Evolutionary conservation across 1,140 invertebrate species (phyloP), one percentile per base, ranked within the genome.

Genomic region (Lasioglossum albipes): DNA sequence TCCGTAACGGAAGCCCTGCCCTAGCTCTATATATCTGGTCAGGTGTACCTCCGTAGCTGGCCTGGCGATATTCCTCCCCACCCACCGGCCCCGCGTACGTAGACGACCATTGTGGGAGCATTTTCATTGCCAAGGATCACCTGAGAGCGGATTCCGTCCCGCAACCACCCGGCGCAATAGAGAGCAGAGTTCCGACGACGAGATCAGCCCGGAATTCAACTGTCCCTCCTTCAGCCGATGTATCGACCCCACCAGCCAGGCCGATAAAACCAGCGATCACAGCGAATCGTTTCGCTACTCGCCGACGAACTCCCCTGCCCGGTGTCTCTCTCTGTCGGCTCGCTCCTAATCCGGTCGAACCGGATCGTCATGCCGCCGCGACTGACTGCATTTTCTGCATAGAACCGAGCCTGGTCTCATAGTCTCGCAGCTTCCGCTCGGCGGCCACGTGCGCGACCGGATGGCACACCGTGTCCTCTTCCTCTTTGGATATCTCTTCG

Each of bases 1-100:
- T 93, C 93, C 89, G 92, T 92, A 92, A 91, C 92, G 90, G 91
- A 92, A 93, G 92, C 90, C 92, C 91, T 93, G 92, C 92, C 93
- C 92, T 93, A 93, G 93, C 93, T 93, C 93, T 93, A 93, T 93
- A 93, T 93, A 93, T 93, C 93, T 93, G 90, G 92, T 92, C 92
- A 91, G 90, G 91, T 92, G 88, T 92, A 92, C 91, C 89, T 81
- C 90, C 88, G 90, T 92, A 88, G 90, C 87, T 89, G 89, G 91
- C 89, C 87, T 89, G 89, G 91, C 89, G 89, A 91, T 92, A 92
- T 91, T 90, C 80, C 83, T 89, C 91, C 92, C 92, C 91, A 90
- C 91, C 42, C 75, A 27, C 61, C 27, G 12, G 62, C 61, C 42
- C 20, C 18, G 52, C 64, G 69, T 62, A 68, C 65, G 71, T 68